These are phyloP conservation scores for Eristalis intricaria DNA, from an alignment of 2,888 invertebrate genomes.

Conservation along the genomic window DNA sequence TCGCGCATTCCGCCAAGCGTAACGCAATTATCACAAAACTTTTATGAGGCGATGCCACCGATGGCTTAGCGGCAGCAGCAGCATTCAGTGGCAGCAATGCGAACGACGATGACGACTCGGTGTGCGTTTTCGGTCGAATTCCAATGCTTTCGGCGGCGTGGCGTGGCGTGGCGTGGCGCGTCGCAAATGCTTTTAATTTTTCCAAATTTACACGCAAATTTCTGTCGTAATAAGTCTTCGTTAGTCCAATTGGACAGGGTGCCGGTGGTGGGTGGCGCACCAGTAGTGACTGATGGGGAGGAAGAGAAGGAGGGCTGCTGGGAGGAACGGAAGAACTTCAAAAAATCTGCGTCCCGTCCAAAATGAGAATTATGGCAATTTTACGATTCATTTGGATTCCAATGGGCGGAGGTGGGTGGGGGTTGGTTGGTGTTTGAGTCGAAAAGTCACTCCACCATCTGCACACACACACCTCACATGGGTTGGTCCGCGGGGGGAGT, in stretches of 20 bases:
- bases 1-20: constrained; percentile 59
- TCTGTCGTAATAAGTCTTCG: constrained; percentile 60
- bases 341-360: constrained; percentile 64
- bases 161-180: constrained; percentile 1
- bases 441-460: neutral
- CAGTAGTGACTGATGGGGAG: neutral
- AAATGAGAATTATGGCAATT: constrained; percentile 66
- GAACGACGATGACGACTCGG: neutral
- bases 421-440: too few relatives aligned
- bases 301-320: neutral
- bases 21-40: constrained; percentile 72
- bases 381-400: constrained; percentile 68
- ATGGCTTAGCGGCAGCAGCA: neutral
- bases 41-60: constrained; percentile 37
- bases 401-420: neutral
- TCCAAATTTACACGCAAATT: constrained; percentile 71
- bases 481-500: neutral
- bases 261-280: neutral
- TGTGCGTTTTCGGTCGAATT: constrained; percentile 1
- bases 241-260: constrained; percentile 26
- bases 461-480: neutral
- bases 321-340: constrained; percentile 21
- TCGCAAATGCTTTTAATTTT: constrained; percentile 69
- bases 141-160: neutral
- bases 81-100: neutral